Percentiles rank a stretch among this genome's conserved stretches.
Conservation (phyloP, 2,113 vertebrate genomes). For the Malaclemys terrapin region DNA sequence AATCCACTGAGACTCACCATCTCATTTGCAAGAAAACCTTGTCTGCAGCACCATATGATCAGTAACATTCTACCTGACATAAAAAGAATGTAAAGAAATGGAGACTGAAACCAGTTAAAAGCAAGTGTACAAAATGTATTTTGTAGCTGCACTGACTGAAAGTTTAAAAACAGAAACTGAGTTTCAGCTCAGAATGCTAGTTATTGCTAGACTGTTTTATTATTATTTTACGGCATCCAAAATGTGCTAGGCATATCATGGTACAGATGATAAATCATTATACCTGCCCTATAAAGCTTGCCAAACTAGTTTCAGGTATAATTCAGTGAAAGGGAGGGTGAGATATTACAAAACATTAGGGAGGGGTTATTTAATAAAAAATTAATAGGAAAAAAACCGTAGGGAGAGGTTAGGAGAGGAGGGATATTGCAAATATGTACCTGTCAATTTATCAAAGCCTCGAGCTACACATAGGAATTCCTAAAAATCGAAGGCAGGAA, state of each 20-base stretch:
- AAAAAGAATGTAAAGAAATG: constrained; percentile 35
- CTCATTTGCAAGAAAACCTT: constrained; percentile 25
- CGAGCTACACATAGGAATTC: neutral
- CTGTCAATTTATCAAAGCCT: constrained; percentile 9
- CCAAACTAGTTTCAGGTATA: neutral
- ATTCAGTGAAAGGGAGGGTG: neutral
- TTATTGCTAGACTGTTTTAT: neutral
- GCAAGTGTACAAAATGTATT: neutral
- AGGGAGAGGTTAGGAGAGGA: neutral
- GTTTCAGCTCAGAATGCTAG: neutral
- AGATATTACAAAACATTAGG: neutral
- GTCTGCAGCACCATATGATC: neutral
- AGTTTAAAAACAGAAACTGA: neutral
- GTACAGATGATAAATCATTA: accelerated
- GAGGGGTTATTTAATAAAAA: neutral
- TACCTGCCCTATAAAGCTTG: neutral
- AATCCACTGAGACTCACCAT: neutral
- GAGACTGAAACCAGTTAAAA: constrained; percentile 39
- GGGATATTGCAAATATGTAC: neutral
- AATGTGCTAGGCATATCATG: neutral
- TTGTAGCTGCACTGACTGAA: neutral
- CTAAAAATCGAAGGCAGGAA: neutral
- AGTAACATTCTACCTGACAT: constrained; percentile 36
- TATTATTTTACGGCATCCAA: neutral
- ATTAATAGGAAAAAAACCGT: neutral